These are phyloP conservation scores for Drosophila ananassae DNA, from an alignment of 1,140 invertebrate genomes.

Conservation along the genomic window DNA sequence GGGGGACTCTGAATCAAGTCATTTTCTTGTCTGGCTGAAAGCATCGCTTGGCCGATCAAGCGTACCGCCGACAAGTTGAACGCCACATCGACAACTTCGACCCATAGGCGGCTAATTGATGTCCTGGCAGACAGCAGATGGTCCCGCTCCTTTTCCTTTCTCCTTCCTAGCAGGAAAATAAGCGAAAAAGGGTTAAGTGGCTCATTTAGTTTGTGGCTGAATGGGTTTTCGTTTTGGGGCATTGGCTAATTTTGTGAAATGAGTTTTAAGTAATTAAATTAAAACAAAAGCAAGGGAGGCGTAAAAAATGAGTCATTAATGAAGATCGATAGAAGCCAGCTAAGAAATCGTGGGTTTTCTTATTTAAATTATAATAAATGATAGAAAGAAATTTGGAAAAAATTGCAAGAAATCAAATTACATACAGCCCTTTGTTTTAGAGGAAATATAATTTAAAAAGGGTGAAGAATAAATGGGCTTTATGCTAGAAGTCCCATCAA, in stretches of 20 bases:
- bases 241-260: slow-evolving; percentile 56
- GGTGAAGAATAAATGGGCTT: neutral
- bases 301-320: slow-evolving; percentile 6
- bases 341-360: neutral
- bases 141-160: slow-evolving; percentile 11
- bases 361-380: no score
- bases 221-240: slow-evolving; percentile 44
- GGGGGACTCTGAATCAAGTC: slow-evolving; percentile 11
- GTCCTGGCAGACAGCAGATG: slow-evolving; percentile 46
- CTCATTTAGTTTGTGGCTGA: slow-evolving; percentile 65
- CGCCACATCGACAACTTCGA: slow-evolving; percentile 60
- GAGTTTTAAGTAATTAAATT: slow-evolving; percentile 41
- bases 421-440: neutral
- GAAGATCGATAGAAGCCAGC: slow-evolving; percentile 13
- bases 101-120: slow-evolving; percentile 62
- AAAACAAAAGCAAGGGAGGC: slow-evolving; percentile 3
- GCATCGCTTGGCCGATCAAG: slow-evolving; percentile 62
- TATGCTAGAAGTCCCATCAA: neutral
- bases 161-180: slow-evolving; percentile 8
- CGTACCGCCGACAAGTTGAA: slow-evolving; percentile 57
- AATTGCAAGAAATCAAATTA: neutral
- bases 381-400: no score
- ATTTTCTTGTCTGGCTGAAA: slow-evolving; percentile 30
- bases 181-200: slow-evolving; percentile 67
- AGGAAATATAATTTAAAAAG: slow-evolving; percentile 16